phyloP scores from a whole-genome alignment of 2,888 invertebrate species.

The Calliphora vomitoria region DNA sequence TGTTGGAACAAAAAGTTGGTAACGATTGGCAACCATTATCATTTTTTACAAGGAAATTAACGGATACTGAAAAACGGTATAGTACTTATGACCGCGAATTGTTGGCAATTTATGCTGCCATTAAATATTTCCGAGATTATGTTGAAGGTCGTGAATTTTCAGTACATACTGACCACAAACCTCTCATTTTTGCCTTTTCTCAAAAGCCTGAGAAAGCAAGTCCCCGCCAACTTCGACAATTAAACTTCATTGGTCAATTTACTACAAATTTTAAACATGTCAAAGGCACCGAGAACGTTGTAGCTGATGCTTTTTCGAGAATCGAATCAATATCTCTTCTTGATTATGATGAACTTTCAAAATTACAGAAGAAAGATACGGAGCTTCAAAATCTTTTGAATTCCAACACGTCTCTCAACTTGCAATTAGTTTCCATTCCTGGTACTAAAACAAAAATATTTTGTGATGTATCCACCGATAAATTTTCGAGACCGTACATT shows the following conservation, averaged over 20 bases:
- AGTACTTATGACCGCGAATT: too few species aligned
- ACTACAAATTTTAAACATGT: not conserved
- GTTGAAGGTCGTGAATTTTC: too few species aligned
- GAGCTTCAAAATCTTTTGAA: slow-evolving; percentile 1
- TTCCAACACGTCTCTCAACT: slow-evolving; percentile 11
- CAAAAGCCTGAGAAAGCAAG: slow-evolving; percentile 5
- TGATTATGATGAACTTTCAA: not conserved
- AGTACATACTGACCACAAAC: too few species aligned
- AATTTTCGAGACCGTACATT: slow-evolving; percentile 8
- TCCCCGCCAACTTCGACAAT: not conserved
- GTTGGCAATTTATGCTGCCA: too few species aligned
- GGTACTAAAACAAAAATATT: slow-evolving; percentile 15
- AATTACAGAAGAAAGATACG: not conserved
- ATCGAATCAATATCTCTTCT: slow-evolving; percentile 3
- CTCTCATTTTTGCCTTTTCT: not conserved
- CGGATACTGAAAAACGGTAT: too few species aligned
- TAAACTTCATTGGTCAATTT: slow-evolving; percentile 1
- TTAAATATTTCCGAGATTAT: too few species aligned
- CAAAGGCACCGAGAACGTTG: not conserved
- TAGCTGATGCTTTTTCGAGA: not conserved
- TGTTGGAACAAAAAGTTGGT: too few species aligned
- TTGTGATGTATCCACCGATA: slow-evolving; percentile 15
- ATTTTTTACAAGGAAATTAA: too few species aligned
- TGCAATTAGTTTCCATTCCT: not conserved
- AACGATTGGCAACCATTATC: too few species aligned